Percentiles rank a stretch among this genome's conserved stretches.
Conservation (phyloP, 2,797 vertebrate species). For the Erithacus rubecula region DNA sequence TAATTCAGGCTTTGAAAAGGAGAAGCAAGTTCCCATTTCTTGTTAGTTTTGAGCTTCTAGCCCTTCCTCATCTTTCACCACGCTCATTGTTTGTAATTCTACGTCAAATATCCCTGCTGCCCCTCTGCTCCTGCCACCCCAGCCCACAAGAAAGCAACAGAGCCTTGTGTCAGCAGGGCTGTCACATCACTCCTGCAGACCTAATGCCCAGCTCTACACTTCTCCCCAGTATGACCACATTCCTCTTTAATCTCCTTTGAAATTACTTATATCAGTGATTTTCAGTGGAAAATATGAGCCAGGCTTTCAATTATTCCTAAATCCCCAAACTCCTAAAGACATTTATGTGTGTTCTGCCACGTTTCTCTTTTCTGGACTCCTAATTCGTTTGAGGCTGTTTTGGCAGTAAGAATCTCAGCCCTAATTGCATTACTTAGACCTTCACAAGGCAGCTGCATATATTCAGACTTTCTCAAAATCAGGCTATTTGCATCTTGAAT, state of each 20-base stretch:
- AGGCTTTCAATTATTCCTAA: not conserved
- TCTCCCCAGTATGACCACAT: not conserved
- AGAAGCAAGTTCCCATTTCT: not conserved
- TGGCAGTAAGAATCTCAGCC: constrained; percentile 6
- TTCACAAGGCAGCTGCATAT: constrained; percentile 7
- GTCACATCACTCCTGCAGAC: not conserved
- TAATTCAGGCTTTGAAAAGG: not conserved
- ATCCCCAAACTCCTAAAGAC: not conserved
- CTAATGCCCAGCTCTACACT: not conserved
- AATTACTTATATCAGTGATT: not conserved
- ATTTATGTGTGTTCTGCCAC: not conserved
- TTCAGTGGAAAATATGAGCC: not conserved
- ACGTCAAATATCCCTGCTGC: not conserved
- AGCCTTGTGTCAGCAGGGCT: not conserved
- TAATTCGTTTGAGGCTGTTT: not conserved
- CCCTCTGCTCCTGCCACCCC: not conserved
- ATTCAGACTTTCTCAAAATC: constrained; percentile 36
- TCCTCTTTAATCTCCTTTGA: not conserved
- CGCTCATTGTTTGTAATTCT: not conserved
- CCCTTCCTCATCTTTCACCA: not conserved
- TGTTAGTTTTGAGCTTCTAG: not conserved
- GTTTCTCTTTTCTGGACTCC: not conserved
- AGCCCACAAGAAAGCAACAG: not conserved
- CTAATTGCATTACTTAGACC: constrained; percentile 33
- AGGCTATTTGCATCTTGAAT: constrained; percentile 35